Evolutionary conservation across 2,888 invertebrate species (phyloP), one percentile per base, ranked within the genome.

Genomic region (Agapetus fuscipes): DNA sequence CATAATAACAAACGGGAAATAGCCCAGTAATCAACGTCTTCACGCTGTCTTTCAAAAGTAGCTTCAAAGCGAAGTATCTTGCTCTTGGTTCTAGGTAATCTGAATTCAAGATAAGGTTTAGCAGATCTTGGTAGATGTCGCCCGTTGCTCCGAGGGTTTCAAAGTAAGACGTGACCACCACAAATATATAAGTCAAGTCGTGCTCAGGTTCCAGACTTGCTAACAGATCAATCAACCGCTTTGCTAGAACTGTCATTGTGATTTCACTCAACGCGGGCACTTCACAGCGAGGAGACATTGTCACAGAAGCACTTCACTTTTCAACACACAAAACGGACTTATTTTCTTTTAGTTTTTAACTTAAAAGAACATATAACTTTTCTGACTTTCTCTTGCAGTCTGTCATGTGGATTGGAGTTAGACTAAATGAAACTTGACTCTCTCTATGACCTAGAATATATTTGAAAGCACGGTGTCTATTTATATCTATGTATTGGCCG

Each of bases 1-100:
- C 74, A 55, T 81, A 80, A 58, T 78, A 82, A n/a, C 75, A 76
- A 50, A 75, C 72, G 1, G 82, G 82, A 58, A 82, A 82, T 31
- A 79, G 73, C 26, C 80, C 81, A 1, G 79, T 80, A 9, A 76
- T 72, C 36, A 82, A 57, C 50, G 70, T 73, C 49, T 76, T 75
- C 1, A 82, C 76, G 45, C 78, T 78, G 45, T 75, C 71, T 54
- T 77, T 75, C 38, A 82, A 66, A 42, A 81, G 56, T 52, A 80
- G 62, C 51, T 75, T 69, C 57, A 82, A 66, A 39, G 80, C 77
- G 48, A 69, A 77, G 56, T 75, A 80, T 53, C 81, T 66, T 51
- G 78, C 72, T 1, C 76, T 72, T 2, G 81, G 80, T 46, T 81
- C 81, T 44, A 81, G 58, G 55, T 77, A 76, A 51, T 78, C 76